Evolutionary conservation across 2,113 vertebrate genomes (phyloP).

Genomic region (Clarias magur): DNA sequence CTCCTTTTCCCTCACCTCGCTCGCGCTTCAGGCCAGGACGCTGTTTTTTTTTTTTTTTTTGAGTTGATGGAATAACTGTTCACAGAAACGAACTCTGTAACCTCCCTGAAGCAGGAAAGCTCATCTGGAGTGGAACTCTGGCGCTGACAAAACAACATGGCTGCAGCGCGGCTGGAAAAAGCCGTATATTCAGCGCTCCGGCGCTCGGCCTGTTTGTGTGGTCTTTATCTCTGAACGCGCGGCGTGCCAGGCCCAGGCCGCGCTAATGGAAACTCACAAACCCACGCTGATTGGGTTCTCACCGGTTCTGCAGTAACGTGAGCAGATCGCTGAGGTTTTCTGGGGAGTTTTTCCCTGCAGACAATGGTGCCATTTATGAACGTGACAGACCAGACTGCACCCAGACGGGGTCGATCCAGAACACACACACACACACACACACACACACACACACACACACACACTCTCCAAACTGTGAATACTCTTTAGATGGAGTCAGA

Average conservation of each 20-base stretch:
- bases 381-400: conserved; percentile 44
- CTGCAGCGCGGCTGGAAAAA: neutral
- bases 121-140: conserved; percentile 14
- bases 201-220: neutral
- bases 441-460: neutral
- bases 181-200: neutral
- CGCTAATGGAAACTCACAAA: conserved; percentile 14
- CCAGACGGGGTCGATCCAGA: conserved; percentile 31
- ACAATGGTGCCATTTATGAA: conserved; percentile 52
- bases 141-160: conserved; percentile 7
- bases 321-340: conserved; percentile 35
- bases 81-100: conserved; percentile 44
- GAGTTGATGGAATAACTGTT: conserved; percentile 17
- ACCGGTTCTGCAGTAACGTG: conserved; percentile 35
- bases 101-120: conserved; percentile 18
- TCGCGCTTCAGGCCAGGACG: conserved; percentile 8
- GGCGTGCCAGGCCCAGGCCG: neutral
- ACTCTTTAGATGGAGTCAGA: conserved; percentile 33
- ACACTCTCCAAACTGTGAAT: conserved; percentile 18
- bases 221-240: conserved; percentile 7
- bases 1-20: neutral
- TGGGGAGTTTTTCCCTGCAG: conserved; percentile 15
- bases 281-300: conserved; percentile 21
- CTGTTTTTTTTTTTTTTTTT: neutral
- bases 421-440: conserved; percentile 13